Conservation (phyloP, 2,113 vertebrate genomes). For the Hippoglossus stenolepis region DNA sequence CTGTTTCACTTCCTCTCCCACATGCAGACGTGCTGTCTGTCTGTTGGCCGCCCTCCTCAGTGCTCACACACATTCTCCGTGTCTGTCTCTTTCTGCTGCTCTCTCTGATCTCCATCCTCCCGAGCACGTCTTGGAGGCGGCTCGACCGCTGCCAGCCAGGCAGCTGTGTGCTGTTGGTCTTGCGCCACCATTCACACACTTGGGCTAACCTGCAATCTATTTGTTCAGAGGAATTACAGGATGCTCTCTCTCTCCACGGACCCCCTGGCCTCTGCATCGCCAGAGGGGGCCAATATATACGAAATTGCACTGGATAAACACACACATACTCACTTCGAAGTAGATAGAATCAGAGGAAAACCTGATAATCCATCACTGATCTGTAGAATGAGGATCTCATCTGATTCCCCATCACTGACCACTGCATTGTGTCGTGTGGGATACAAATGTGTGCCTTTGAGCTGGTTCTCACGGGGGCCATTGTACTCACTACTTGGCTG, state of each 20-base stretch:
- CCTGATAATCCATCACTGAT: conserved; percentile 40
- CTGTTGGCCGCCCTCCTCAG: conserved; percentile 40
- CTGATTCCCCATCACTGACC: conserved; percentile 1
- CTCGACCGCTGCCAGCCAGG: conserved; percentile 59
- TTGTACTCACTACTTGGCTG: conserved; percentile 58
- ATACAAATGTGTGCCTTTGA: conserved; percentile 41
- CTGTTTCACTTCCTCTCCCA: neutral
- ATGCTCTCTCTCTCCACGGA: conserved; percentile 66
- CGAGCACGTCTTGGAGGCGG: conserved; percentile 67
- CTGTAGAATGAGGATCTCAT: conserved; percentile 36
- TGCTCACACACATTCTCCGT: conserved; percentile 34
- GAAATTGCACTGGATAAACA: conserved; percentile 34
- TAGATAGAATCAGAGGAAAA: conserved; percentile 15
- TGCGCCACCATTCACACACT: conserved; percentile 51
- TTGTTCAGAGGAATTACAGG: conserved; percentile 79
- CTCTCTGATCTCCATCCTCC: conserved; percentile 63
- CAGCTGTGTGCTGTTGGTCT: conserved; percentile 67
- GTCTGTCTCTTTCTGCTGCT: conserved; percentile 43
- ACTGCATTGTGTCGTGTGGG: neutral
- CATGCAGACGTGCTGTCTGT: neutral
- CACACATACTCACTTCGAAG: neutral
- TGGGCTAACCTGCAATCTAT: conserved; percentile 62
- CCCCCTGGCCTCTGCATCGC: conserved; percentile 44
- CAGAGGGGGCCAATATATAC: conserved; percentile 59
- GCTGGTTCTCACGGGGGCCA: conserved; percentile 44